Evolutionary conservation across 2,113 vertebrate species (phyloP).

Genomic region (Crypturellus undulatus): DNA sequence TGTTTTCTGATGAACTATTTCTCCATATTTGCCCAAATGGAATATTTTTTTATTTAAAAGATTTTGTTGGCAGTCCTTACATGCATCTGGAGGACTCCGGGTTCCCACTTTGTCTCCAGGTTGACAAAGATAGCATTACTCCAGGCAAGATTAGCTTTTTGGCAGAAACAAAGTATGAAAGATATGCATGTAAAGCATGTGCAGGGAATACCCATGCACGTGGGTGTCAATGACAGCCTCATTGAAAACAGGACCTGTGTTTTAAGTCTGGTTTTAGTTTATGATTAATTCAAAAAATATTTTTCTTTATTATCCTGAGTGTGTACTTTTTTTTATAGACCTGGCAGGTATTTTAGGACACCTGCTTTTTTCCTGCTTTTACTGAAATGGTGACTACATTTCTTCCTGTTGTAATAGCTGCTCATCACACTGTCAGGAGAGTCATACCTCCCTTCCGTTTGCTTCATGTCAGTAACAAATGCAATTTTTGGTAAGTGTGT

Average conservation of each 20-base stretch:
- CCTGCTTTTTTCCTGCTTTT: constrained; percentile 28
- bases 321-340: background rate
- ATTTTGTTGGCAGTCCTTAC: background rate
- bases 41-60: constrained; percentile 50
- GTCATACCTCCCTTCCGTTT: constrained; percentile 56
- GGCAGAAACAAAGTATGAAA: constrained; percentile 16
- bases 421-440: constrained; percentile 13
- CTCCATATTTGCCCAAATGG: constrained; percentile 35
- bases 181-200: background rate
- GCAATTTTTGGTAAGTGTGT: constrained; percentile 27
- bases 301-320: background rate
- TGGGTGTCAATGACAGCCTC: background rate
- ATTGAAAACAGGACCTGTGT: background rate
- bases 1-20: constrained; percentile 16
- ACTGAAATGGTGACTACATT: constrained; percentile 58
- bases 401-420: constrained; percentile 23
- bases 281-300: background rate
- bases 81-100: background rate
- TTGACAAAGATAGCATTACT: constrained; percentile 26
- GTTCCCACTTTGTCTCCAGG: background rate
- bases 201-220: background rate
- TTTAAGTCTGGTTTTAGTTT: background rate
- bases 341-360: constrained; percentile 53
- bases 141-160: constrained; percentile 8
- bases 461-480: constrained; percentile 45